Conservation (phyloP, 1,140 invertebrate genomes). For the Eulimnadia texana region DNA sequence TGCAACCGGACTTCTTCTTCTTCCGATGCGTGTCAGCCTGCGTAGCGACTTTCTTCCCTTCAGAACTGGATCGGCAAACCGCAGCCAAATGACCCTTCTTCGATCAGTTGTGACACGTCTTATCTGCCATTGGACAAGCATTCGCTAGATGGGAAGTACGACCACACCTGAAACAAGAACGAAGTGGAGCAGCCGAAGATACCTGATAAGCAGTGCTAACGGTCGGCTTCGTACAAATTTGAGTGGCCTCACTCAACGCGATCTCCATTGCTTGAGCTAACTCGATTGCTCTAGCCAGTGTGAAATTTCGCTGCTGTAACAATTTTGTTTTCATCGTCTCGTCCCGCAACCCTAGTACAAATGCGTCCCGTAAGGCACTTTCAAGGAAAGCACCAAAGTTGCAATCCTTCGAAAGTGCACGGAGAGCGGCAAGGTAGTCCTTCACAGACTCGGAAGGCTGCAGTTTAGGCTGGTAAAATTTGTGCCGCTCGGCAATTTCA, state of each 20-base stretch:
- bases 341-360: slow-evolving; percentile 3
- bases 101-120: slow-evolving; percentile 9
- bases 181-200: background rate
- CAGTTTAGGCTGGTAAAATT: slow-evolving; percentile 8
- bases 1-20: too few species aligned
- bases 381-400: slow-evolving; percentile 8
- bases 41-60: background rate
- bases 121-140: background rate
- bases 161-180: slow-evolving; percentile 3
- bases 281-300: slow-evolving; percentile 3
- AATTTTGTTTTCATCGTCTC: background rate
- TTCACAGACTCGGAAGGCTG: background rate
- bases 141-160: background rate
- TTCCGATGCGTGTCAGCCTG: background rate
- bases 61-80: background rate
- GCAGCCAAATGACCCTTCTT: slow-evolving; percentile 14
- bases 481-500: slow-evolving; percentile 16
- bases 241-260: background rate
- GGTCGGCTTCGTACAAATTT: background rate
- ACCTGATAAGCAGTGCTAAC: background rate
- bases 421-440: background rate
- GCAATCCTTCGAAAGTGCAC: slow-evolving; percentile 1
- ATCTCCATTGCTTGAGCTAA: background rate
- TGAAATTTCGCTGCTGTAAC: background rate
- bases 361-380: slow-evolving; percentile 5